Conservation (phyloP, 2,797 vertebrate genomes). For the Delichon dasypus region DNA sequence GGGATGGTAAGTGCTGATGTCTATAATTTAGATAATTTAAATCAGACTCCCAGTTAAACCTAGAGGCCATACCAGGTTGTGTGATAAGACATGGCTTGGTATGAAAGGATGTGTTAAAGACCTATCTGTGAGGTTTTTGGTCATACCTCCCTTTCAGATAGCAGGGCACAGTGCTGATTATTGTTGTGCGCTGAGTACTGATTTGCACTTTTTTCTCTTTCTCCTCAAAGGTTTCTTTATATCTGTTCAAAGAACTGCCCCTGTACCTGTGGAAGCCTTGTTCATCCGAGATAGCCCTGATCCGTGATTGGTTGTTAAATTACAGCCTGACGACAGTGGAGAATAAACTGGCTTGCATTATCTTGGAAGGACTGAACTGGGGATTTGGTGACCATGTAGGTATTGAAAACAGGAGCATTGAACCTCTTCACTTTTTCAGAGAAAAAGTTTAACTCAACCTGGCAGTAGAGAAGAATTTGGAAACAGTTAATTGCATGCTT, state of each 20-base stretch:
- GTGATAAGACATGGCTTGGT: background rate
- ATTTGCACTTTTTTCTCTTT: slow-evolving; percentile 1
- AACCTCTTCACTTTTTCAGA: background rate
- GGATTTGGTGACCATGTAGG: slow-evolving; percentile 80
- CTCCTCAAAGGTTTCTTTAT: slow-evolving; percentile 86
- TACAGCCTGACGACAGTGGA: slow-evolving; percentile 86
- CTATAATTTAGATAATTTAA: background rate
- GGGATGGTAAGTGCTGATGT: slow-evolving; percentile 87
- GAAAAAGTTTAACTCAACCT: background rate
- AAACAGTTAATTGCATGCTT: background rate
- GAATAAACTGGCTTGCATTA: slow-evolving; percentile 94
- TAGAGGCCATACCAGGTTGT: accelerated
- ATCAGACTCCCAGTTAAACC: background rate
- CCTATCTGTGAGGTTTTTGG: accelerated
- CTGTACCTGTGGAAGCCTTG: slow-evolving; percentile 88
- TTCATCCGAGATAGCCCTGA: slow-evolving; percentile 83
- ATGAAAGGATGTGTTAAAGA: background rate
- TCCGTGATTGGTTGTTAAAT: slow-evolving; percentile 90
- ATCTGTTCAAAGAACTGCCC: slow-evolving; percentile 96
- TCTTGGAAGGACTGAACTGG: slow-evolving; percentile 97
- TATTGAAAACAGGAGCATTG: background rate
- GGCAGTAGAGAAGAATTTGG: background rate
- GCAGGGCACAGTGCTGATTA: background rate
- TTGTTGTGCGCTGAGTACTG: background rate
- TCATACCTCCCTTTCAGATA: background rate